Base-by-base conservation (phyloP, 1,140 invertebrate species). In the Mizuhopecten yessoensis region DNA sequence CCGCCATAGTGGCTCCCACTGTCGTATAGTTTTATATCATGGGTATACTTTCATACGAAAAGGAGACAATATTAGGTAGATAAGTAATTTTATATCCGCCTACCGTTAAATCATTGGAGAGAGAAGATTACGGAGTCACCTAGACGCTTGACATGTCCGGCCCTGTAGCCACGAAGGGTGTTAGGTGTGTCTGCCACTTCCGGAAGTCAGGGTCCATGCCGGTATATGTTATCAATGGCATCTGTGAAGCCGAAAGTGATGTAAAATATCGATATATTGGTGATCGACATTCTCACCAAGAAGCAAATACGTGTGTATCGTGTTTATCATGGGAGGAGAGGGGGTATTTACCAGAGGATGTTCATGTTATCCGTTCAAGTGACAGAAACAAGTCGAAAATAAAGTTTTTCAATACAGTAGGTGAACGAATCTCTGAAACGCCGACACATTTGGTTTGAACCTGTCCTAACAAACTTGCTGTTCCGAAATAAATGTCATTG, bases 21-120 rank as follows among this genome's bases (percentile, higher is more conserved):
- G 57, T 75, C 57, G 57, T 75, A 29, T 75, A 75, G 57, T 75
- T 75, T 75, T 75, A 75, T 75, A 75, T 75, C 57, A 75, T 75
- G 29, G 57, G n/a, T n/a, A 75, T 75, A 75, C n/a, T n/a, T 75
- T 75, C 57, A 75, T 75, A 75, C 57, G n/a, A n/a, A 3, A 9
- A 75, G 57, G 57, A 75, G 57, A 75, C 57, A 75, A 75, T 29
- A 75, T 75, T 75, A 2, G 57, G n/a, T 29, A 75, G 57, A 75
- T 75, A 75, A 75, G 57, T 75, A 75, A 29, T 75, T 75, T 75
- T 75, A 75, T 75, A n/a, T 75, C 57, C 57, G n/a, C 57, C 57
- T 75, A 75, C 23, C 23, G 57, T 75, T 75, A 75, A 75, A 75
- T 75, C 57, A 75, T 75, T 17, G 57, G 57, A 17, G 45, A 75